Base-by-base conservation (phyloP, 1,140 invertebrate genomes). In the Radopholus similis region DNA sequence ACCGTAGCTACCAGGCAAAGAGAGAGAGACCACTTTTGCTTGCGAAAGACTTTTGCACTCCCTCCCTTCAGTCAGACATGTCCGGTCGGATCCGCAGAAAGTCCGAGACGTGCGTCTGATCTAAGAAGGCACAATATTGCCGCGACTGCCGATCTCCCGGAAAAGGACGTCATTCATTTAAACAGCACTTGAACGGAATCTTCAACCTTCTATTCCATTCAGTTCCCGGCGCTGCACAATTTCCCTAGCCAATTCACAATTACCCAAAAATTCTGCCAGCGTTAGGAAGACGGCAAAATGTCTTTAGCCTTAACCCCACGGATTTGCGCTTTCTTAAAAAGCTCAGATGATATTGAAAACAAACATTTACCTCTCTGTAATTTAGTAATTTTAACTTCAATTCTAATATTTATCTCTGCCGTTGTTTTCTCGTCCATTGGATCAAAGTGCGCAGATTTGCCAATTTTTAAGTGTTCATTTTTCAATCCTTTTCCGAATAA, bases 41-140 rank as follows among this genome's bases (percentile, higher is more conserved):
- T 62, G 2, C 30, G 21, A 0, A 13, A 9, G 6, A 28, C 5
- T 15, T 62, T 51, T 30, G n/a, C n/a, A 30, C 11, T 23, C 40
- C 42, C 11, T 40, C 23, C 15, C 57, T 70, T 42, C 57, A 72
- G 58, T 71, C 68, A 13, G 70, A 72, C 38, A 37, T 72, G 37
- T 38, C 57, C 18, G 44, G 59, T 15, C 35, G 73, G 37, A 75
- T 75, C 55, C 60, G 73, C n/a, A 40, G 73, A 26, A 77, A 75
- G 40, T 78, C 70, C 2, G 72, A 74, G 47, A 74, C 72, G 11
- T 74, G 72, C 38, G 72, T 74, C 40, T 73, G 23, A 62, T 4
- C 18, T n/a, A 15, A 26, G 44, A 15, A 49, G 6, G 9, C 18
- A 21, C 6, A 23, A 49, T 49, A 8, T 2, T n/a, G 8, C 1